Percentiles rank a stretch among this genome's conserved stretches.
Conservation (phyloP, 1,140 invertebrate species). For the Nomia melanderi region DNA sequence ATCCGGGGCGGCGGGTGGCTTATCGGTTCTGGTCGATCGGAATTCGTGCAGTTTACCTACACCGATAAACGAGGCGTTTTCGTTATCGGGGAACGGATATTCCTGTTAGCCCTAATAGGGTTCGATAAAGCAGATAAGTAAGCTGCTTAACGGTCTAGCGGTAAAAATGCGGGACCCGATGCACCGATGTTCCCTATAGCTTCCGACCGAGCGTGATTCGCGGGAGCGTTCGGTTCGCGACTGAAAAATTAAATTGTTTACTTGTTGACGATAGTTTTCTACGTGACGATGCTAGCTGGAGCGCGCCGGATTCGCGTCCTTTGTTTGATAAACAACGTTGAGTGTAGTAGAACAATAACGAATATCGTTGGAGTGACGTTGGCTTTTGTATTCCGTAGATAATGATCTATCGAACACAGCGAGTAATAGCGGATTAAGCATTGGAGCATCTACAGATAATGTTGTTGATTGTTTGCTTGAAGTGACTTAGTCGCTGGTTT, state of each 20-base stretch:
- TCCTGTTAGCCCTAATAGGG: constrained; percentile 50
- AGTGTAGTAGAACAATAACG: too few species aligned
- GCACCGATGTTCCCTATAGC: not conserved
- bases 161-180: constrained; percentile 29
- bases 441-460: too few species aligned
- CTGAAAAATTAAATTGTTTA: not conserved
- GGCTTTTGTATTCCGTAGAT: too few species aligned
- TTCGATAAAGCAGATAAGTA: constrained; percentile 47
- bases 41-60: constrained; percentile 18
- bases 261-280: not conserved
- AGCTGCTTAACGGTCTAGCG: constrained; percentile 40
- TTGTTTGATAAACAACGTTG: too few species aligned
- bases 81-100: constrained; percentile 46
- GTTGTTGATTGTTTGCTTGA: too few species aligned
- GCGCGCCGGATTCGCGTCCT: too few species aligned
- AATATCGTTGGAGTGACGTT: too few species aligned
- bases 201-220: not conserved
- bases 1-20: not conserved
- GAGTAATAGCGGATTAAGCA: too few species aligned
- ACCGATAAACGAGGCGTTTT: constrained; percentile 41
- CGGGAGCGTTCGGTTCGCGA: not conserved
- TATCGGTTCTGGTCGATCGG: constrained; percentile 11
- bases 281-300: not conserved
- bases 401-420: too few species aligned
- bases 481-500: too few species aligned